These are phyloP conservation scores for Lucilia cuprina DNA, from an alignment of 1,140 invertebrate species.

Conservation along the genomic window DNA sequence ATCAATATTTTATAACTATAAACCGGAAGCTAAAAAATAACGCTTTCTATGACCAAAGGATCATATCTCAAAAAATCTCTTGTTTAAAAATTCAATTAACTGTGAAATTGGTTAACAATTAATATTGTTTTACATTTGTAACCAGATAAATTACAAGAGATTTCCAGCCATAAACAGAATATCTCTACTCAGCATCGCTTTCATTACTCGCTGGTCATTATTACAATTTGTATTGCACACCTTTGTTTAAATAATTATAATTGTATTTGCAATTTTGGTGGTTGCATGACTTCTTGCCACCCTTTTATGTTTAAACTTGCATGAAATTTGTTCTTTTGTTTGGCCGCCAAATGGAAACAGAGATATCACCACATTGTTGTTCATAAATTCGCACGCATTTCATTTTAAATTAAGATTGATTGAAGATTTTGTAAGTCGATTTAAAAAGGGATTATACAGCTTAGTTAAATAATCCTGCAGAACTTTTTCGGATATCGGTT, in stretches of 20 bases:
- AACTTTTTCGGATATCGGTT: too few species aligned
- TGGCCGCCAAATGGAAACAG: background rate
- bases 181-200: too few species aligned
- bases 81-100: background rate
- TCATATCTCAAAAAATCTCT: background rate
- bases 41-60: background rate
- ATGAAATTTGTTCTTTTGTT: background rate
- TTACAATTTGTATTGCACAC: too few species aligned
- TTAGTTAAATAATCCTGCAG: too few species aligned
- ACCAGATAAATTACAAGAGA: too few species aligned
- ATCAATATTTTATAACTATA: too few species aligned
- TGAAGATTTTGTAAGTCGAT: too few species aligned
- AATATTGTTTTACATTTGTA: background rate
- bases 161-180: too few species aligned
- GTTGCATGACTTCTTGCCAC: background rate
- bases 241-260: too few species aligned
- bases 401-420: background rate
- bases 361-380: background rate
- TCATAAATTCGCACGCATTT: background rate
- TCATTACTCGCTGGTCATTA: too few species aligned
- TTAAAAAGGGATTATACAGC: too few species aligned
- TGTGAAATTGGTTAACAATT: background rate
- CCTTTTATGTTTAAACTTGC: background rate
- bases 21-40: background rate
- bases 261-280: background rate